These are phyloP conservation scores for Andrena haemorrhoa DNA, from an alignment of 2,888 invertebrate species.

Conservation along the genomic window DNA sequence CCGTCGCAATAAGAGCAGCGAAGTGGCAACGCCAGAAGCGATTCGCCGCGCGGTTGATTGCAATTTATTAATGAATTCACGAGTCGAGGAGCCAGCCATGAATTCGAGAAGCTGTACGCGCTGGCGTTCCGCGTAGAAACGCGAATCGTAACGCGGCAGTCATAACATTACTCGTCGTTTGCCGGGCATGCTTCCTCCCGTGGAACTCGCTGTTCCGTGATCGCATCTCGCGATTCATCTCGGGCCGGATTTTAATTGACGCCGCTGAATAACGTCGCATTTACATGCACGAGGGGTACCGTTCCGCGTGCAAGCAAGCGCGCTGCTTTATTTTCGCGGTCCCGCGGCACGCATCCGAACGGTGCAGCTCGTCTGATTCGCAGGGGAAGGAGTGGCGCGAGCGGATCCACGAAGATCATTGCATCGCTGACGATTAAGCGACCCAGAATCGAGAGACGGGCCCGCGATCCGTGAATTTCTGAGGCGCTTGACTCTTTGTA, in stretches of 20 bases:
- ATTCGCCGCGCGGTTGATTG: slow-evolving; percentile 28
- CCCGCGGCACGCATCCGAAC: slow-evolving; percentile 11
- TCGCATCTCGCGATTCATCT: slow-evolving; percentile 43
- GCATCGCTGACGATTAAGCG: slow-evolving; percentile 15
- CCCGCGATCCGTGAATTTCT: slow-evolving; percentile 14
- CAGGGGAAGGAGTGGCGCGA: slow-evolving; percentile 2
- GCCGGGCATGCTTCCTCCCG: slow-evolving; percentile 24
- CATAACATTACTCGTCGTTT: slow-evolving; percentile 49
- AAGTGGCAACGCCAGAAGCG: neutral
- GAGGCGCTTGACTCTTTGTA: slow-evolving; percentile 18
- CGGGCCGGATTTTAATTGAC: slow-evolving; percentile 66
- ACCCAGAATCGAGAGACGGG: slow-evolving; percentile 17
- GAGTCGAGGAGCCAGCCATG: slow-evolving; percentile 13
- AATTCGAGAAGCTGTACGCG: slow-evolving; percentile 30
- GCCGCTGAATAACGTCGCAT: slow-evolving; percentile 65
- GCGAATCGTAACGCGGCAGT: slow-evolving; percentile 37
- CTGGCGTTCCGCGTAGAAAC: neutral
- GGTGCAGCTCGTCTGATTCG: neutral
- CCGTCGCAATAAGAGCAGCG: neutral
- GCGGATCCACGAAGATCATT: slow-evolving; percentile 45
- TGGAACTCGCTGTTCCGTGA: slow-evolving; percentile 7
- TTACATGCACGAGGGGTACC: slow-evolving; percentile 53
- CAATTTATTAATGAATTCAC: slow-evolving; percentile 47
- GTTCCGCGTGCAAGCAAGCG: slow-evolving; percentile 9
- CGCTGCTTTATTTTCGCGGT: slow-evolving; percentile 43